phyloP scores from a whole-genome alignment of 2,888 invertebrate species.

The Amblyteles armatorius region DNA sequence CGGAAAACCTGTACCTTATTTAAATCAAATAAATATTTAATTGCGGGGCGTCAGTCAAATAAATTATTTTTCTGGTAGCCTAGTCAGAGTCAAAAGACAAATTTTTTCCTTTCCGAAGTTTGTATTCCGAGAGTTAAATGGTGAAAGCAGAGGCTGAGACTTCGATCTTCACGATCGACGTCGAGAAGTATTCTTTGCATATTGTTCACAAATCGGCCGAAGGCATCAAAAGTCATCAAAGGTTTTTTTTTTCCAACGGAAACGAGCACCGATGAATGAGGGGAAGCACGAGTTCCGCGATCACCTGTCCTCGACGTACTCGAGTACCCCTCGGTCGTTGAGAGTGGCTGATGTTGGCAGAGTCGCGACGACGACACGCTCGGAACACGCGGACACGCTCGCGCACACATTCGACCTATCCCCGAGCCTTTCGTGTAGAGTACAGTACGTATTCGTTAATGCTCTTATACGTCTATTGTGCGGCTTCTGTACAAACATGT shows the following conservation, averaged over 20 bases:
- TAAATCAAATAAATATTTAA: too few relatives aligned
- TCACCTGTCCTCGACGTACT: constrained; percentile 61
- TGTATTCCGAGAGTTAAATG: not conserved
- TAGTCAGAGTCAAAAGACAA: not conserved
- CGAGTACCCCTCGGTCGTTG: constrained; percentile 44
- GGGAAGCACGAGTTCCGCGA: constrained; percentile 53
- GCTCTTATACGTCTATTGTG: constrained; percentile 76
- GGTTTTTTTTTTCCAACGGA: not conserved
- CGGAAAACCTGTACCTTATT: too few relatives aligned
- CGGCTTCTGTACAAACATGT: constrained; percentile 81
- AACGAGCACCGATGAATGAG: constrained; percentile 46
- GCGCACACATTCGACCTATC: constrained; percentile 16
- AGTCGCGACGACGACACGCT: constrained; percentile 47
- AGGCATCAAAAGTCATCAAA: not conserved
- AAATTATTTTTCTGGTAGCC: too few relatives aligned
- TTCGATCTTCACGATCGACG: not conserved
- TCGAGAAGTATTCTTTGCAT: not conserved
- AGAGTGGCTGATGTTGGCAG: constrained; percentile 59
- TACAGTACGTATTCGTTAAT: constrained; percentile 77
- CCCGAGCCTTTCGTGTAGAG: constrained; percentile 45
- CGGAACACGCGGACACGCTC: constrained; percentile 22
- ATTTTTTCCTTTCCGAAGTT: not conserved
- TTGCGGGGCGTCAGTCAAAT: too few relatives aligned
- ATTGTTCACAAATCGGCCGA: not conserved
- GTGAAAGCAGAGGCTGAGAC: not conserved